Evolutionary conservation across 2,888 invertebrate species (phyloP).

Genomic region (Platycheirus rosarum): DNA sequence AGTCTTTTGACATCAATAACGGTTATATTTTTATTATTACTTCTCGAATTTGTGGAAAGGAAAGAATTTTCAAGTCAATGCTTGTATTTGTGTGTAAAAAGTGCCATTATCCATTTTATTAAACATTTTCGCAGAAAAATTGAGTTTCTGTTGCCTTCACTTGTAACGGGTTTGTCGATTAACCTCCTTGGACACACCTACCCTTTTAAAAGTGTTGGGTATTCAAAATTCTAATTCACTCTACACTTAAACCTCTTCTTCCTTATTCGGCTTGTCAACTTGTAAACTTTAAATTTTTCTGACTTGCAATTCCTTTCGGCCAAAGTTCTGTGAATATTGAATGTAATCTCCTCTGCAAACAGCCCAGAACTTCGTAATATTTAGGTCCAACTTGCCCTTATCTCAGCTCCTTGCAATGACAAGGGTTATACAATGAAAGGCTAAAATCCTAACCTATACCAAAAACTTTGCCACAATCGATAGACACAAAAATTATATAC

Average conservation of each 20-base stretch:
- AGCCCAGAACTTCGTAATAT: slow-evolving; percentile 8
- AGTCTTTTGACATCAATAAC: slow-evolving; percentile 69
- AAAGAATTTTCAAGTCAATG: too few relatives aligned
- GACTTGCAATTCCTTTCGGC: not conserved
- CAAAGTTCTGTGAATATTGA: slow-evolving; percentile 1
- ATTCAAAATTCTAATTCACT: too few relatives aligned
- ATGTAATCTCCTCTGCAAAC: slow-evolving; percentile 26
- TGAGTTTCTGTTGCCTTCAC: too few relatives aligned
- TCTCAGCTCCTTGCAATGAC: slow-evolving; percentile 32
- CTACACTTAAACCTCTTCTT: too few relatives aligned
- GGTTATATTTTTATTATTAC: slow-evolving; percentile 70
- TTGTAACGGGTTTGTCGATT: too few relatives aligned
- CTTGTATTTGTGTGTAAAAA: too few relatives aligned
- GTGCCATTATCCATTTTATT: too few relatives aligned
- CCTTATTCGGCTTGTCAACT: not conserved
- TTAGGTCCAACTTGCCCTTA: slow-evolving; percentile 22
- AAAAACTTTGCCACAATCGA: slow-evolving; percentile 52
- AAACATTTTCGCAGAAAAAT: too few relatives aligned
- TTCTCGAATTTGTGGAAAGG: slow-evolving; percentile 3
- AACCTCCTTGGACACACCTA: too few relatives aligned
- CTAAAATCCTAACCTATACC: slow-evolving; percentile 35
- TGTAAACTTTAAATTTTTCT: not conserved
- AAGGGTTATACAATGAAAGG: slow-evolving; percentile 43
- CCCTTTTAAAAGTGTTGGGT: too few relatives aligned
- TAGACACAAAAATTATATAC: slow-evolving; percentile 62